phyloP scores from a whole-genome alignment of 2,113 vertebrate genomes.

The Phainopepla nitens region DNA sequence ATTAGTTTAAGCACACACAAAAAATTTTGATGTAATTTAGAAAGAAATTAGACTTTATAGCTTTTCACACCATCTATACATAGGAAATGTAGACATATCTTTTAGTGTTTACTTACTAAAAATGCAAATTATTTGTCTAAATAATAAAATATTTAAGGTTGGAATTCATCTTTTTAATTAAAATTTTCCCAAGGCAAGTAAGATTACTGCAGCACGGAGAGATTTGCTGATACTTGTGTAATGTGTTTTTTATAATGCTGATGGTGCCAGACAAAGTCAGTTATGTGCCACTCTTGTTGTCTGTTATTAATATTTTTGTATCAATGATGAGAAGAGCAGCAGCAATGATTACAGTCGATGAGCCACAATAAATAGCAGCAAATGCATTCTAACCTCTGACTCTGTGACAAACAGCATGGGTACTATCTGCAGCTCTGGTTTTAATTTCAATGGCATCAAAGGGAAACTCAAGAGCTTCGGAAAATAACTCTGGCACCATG shows the following conservation, averaged over 20 bases:
- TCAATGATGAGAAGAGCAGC: conserved; percentile 53
- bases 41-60: background rate
- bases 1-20: background rate
- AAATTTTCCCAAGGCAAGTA: conserved; percentile 50
- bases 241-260: conserved; percentile 38
- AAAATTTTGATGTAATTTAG: background rate
- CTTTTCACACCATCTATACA: background rate
- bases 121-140: conserved; percentile 19
- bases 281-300: conserved; percentile 57
- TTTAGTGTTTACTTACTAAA: background rate
- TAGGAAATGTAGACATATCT: background rate
- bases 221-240: background rate
- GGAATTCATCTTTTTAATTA: conserved; percentile 58
- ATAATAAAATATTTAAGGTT: conserved; percentile 47
- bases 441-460: conserved; percentile 75
- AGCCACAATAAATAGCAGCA: conserved; percentile 67
- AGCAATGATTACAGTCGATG: conserved; percentile 42
- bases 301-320: conserved; percentile 68
- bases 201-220: background rate
- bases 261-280: conserved; percentile 68
- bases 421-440: conserved; percentile 56
- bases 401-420: conserved; percentile 64
- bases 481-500: conserved; percentile 69
- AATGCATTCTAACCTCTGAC: conserved; percentile 72
- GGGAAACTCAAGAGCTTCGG: conserved; percentile 65